Base-by-base conservation (phyloP, 2,888 invertebrate genomes). In the Spatulosminthurus flaviceps region DNA sequence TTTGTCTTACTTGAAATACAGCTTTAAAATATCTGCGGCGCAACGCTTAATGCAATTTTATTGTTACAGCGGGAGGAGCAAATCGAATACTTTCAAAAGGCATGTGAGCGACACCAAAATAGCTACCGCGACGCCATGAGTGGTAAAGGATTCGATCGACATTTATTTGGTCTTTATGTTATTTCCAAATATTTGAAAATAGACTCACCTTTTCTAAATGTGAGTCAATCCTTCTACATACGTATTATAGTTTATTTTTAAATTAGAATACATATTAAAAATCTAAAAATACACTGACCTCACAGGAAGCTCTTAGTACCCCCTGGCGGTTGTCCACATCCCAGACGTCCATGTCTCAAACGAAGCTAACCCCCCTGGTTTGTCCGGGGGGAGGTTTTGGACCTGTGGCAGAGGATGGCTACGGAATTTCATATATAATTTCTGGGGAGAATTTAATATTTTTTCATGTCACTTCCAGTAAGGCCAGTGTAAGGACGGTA, bases 261-360 rank as follows among this genome's bases (percentile, higher is more conserved):
- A n/a, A 41, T 41, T 41, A 41, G 13, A 41, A 41, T n/a, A 9
- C 41, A 41, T 41, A 13, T 9, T 13, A 7, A 67, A 19, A 22
- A 16, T 43, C 7, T 21, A 71, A 42, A 42, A 41, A 22, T 75
- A 66, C 4, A 9, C 86, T 88, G 34, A 34, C 9, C 4, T 7
- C 90, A 29, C 87, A 92, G 88, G 94, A 98, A 88, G 97, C 98
- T 42, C 92, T 99, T 86, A 97, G 97, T 87, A 98, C 98, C 87
- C 98, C 98, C 0, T 99, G 98, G 97, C 91, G 96, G 84, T 90
- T 99, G 42, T 98, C 98, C 28, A 99, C 99, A 81, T 96, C 95
- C 82, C 96, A 99, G 90, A 99, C 98, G 0, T 98, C 98, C 0
- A 96, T 98, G 86, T 96, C 97, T 34, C 98, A 99, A 90, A 97